Conservation (phyloP, 2,113 vertebrate genomes). For the Leuciscus idus region DNA sequence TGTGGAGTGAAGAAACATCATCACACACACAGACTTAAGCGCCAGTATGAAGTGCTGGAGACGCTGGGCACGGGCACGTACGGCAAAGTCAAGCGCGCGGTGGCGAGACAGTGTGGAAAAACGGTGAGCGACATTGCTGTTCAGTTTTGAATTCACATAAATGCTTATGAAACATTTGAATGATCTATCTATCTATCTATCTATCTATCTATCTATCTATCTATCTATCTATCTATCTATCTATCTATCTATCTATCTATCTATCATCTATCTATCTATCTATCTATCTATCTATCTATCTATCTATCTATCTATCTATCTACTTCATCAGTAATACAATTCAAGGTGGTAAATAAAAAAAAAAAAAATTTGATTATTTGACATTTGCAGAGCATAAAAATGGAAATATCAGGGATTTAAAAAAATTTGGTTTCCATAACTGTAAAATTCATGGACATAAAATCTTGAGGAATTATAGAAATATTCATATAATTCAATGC, state of each 20-base stretch:
- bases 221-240: background rate
- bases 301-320: background rate
- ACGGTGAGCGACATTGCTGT: conserved; percentile 68
- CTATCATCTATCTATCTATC: background rate
- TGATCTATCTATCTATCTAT: background rate
- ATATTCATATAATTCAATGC: too few relatives aligned
- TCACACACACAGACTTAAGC: conserved; percentile 81
- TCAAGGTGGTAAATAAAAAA: background rate
- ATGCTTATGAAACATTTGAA: too few relatives aligned
- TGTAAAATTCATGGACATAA: background rate
- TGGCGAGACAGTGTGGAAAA: conserved; percentile 72
- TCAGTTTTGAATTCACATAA: too few relatives aligned
- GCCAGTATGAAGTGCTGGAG: conserved; percentile 80
- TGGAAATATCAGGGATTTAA: background rate
- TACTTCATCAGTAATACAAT: background rate
- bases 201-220: background rate
- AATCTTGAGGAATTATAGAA: background rate
- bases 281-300: background rate
- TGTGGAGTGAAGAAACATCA: conserved; percentile 78
- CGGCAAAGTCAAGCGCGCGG: conserved; percentile 80
- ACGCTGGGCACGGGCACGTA: conserved; percentile 80
- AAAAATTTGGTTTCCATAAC: background rate
- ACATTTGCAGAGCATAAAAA: background rate
- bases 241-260: background rate
- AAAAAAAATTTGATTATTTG: too few relatives aligned